These are phyloP conservation scores for Aproaerema taeniolella DNA, from an alignment of 2,888 invertebrate genomes.

Conservation along the genomic window DNA sequence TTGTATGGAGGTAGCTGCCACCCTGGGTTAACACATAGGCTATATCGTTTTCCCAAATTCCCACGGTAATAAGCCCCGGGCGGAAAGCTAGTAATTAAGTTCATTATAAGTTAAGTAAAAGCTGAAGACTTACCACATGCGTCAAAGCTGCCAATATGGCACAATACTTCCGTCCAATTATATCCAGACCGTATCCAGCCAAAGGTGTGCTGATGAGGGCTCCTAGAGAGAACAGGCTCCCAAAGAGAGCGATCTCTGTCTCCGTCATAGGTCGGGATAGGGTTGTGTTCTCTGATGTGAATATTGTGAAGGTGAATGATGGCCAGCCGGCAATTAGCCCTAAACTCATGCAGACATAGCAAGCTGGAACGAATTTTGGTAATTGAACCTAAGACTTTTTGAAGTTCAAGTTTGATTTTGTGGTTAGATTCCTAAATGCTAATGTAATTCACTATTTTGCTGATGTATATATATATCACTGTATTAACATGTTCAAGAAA, in stretches of 20 bases:
- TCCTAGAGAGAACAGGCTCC: constrained; percentile 47
- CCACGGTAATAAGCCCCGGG: too few species aligned
- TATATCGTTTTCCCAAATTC: too few species aligned
- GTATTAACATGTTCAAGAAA: too few species aligned
- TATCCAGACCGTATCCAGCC: constrained; percentile 35
- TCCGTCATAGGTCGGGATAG: constrained; percentile 47
- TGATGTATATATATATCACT: too few species aligned
- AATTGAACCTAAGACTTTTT: too few species aligned
- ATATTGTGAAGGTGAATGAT: constrained; percentile 44
- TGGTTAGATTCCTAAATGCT: too few species aligned
- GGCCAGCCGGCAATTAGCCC: constrained; percentile 54
- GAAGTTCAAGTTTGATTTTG: too few species aligned
- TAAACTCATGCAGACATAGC: constrained; percentile 41
- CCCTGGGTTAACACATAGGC: too few species aligned
- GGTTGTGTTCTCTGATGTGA: constrained; percentile 45
- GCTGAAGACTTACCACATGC: constrained; percentile 47
- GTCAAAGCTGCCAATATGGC: constrained; percentile 29
- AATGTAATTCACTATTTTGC: too few species aligned
- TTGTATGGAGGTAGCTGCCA: too few species aligned
- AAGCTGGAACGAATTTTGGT: constrained; percentile 37
- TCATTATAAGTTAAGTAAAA: too few species aligned
- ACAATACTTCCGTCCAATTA: constrained; percentile 42
- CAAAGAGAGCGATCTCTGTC: constrained; percentile 41
- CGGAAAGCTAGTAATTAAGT: too few species aligned
- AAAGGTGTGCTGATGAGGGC: constrained; percentile 41